Evolutionary conservation across 2,888 invertebrate genomes (phyloP), one percentile per base, ranked within the genome.

Genomic region (Ommatoiulus sabulosus): DNA sequence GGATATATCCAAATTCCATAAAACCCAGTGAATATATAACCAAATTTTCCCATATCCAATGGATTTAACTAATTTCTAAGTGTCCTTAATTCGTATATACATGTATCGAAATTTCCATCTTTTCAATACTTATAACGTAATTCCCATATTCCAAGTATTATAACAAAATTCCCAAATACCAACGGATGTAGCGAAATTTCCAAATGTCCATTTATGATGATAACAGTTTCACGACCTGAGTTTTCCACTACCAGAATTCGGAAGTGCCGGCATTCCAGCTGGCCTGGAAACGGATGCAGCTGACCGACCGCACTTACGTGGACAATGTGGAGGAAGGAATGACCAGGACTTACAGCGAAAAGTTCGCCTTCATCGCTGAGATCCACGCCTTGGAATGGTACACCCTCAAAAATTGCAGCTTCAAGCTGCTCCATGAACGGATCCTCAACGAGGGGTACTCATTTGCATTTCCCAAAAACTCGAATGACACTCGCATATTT

Each of bases 351-450:
- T 88, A 15, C 48, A 48, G 3, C 10, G 88, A 88, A 52, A 88
- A 88, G 52, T 88, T 85, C 46, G 88, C 88, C n/a, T 88, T 88
- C 44, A 88, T 88, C 43, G 48, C 48, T 4, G 88, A 88, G 10
- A 17, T 10, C 7, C 85, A 85, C 24, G 35, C 20, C 48, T 15
- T 88, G 20, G 48, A 88, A 15, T 88, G 88, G 88, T 88, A 48
- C 85, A 48, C 52, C 10, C 3, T 8, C n/a, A n/a, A 44, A 24
- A 88, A 88, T 24, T 88, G 88, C 52, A 88, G 88, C 20, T 85
- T 85, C 85, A 86, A 85, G n/a, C n/a, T 88, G 52, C 88, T 88
- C 7, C 46, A 88, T 2, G 88, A 88, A 15, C 10, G 46, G 52
- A 15, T 88, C 6, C 48, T 88, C 17, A 8, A 24, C 15, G 85